A percentile compares a stretch with the other conserved stretches of the same genome.
Evolutionary conservation across 2,113 vertebrate species (phyloP).

Genomic region (Crypturellus undulatus): DNA sequence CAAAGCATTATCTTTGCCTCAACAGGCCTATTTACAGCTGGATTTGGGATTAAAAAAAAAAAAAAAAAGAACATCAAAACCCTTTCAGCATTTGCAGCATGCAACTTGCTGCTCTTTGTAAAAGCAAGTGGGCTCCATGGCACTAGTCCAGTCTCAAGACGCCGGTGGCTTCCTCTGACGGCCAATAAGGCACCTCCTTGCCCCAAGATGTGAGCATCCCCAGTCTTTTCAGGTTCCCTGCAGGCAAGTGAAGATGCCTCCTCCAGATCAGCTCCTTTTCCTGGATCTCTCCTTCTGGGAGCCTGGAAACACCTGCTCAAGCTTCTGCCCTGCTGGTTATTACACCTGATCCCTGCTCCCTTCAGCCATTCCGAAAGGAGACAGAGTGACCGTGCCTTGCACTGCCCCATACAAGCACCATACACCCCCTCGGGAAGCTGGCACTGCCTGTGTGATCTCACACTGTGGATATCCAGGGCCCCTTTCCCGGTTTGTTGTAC

Average conservation of each 20-base stretch:
- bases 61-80: background rate
- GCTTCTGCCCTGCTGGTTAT: background rate
- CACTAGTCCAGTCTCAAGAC: background rate
- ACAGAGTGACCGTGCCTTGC: background rate
- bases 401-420: accelerated
- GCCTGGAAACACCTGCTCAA: background rate
- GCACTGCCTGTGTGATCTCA: background rate
- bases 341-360: background rate
- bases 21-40: background rate
- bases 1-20: background rate
- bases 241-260: background rate
- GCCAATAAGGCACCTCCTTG: background rate
- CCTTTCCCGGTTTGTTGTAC: background rate
- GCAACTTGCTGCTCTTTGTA: background rate
- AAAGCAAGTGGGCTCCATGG: background rate
- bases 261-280: background rate
- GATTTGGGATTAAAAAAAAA: background rate
- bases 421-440: background rate
- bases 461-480: background rate
- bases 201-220: background rate
- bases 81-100: background rate
- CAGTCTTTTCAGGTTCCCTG: background rate
- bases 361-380: background rate
- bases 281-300: background rate
- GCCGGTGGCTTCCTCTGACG: background rate